These are phyloP conservation scores for Amorpha juglandis DNA, from an alignment of 2,888 invertebrate genomes.

Conservation along the genomic window DNA sequence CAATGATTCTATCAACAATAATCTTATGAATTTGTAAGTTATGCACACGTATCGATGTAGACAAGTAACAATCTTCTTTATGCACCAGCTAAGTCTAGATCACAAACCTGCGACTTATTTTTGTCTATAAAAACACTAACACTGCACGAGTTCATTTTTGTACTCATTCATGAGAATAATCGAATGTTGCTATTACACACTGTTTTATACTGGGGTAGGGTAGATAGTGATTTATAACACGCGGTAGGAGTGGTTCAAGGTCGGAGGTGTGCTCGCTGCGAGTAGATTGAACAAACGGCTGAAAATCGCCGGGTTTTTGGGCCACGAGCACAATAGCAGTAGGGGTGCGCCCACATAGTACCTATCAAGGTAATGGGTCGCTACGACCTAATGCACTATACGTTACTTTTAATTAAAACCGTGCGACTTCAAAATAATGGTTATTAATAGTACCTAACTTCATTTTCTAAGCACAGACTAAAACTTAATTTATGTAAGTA, in stretches of 20 bases:
- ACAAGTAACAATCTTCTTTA: background rate
- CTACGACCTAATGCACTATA: constrained; percentile 5
- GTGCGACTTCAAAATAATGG: background rate
- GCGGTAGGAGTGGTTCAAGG: constrained; percentile 36
- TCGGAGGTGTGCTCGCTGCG: constrained; percentile 32
- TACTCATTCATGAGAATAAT: constrained; percentile 17
- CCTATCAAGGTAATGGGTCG: constrained; percentile 2
- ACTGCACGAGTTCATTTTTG: constrained; percentile 20
- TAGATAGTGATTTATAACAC: constrained; percentile 4
- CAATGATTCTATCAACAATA: background rate
- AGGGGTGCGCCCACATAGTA: constrained; percentile 43
- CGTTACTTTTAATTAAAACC: background rate
- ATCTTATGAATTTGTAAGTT: background rate
- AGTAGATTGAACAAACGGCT: constrained; percentile 39
- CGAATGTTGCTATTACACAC: constrained; percentile 3
- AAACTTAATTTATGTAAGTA: too few species aligned
- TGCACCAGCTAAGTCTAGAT: background rate
- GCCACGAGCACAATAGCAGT: constrained; percentile 45
- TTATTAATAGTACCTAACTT: too few species aligned
- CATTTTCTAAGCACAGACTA: too few species aligned
- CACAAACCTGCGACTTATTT: constrained; percentile 24
- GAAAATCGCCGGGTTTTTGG: constrained; percentile 46
- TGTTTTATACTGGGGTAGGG: constrained; percentile 13
- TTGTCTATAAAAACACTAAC: constrained; percentile 20
- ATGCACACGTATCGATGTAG: background rate